phyloP scores from a whole-genome alignment of 2,888 invertebrate genomes.

The Adineta ricciae region DNA sequence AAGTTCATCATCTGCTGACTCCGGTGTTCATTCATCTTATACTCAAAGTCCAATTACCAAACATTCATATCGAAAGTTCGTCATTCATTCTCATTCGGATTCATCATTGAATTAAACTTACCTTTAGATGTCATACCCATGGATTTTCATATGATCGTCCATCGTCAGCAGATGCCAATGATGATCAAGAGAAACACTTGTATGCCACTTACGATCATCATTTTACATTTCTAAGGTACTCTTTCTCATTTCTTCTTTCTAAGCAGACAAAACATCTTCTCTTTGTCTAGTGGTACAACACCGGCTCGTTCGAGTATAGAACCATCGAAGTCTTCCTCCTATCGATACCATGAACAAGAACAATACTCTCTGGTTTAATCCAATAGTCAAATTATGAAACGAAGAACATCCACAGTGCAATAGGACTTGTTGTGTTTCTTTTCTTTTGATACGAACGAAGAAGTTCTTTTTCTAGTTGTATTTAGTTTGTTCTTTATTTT shows the following conservation, averaged over 20 bases:
- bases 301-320: neutral
- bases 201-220: constrained; percentile 17
- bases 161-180: neutral
- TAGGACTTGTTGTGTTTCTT: neutral
- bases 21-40: constrained; percentile 18
- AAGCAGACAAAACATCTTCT: neutral
- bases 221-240: neutral
- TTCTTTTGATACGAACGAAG: too few relatives aligned
- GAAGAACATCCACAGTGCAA: neutral
- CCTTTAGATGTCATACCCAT: neutral
- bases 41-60: neutral
- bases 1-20: neutral
- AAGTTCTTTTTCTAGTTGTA: neutral
- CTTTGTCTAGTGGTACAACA: neutral
- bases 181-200: neutral
- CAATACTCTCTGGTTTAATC: constrained; percentile 13
- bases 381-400: neutral
- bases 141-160: neutral
- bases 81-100: too few relatives aligned
- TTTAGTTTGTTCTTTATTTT: neutral
- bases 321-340: neutral
- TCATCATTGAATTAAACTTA: neutral
- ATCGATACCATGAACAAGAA: neutral
- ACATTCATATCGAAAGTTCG: constrained; percentile 1
- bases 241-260: neutral